These are phyloP conservation scores for Alligator sinensis DNA, from an alignment of 2,113 vertebrate genomes.

Conservation along the genomic window DNA sequence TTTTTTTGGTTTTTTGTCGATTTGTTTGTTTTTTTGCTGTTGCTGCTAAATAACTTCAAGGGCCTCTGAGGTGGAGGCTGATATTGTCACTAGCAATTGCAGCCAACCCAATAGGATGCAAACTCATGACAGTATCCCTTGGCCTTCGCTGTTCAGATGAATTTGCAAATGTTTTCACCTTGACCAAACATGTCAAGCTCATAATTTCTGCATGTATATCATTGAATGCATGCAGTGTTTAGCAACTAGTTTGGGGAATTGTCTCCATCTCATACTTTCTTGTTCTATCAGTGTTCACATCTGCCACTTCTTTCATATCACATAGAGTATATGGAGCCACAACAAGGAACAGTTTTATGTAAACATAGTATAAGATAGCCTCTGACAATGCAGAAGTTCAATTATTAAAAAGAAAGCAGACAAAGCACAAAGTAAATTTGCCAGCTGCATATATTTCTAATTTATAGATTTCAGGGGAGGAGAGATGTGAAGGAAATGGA, in stretches of 20 bases:
- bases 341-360: background rate
- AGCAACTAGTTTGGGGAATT: slow-evolving; percentile 5
- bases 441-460: background rate
- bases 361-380: background rate
- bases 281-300: slow-evolving; percentile 14
- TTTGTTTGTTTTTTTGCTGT: background rate
- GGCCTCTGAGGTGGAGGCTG: slow-evolving; percentile 11
- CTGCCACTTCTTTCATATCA: background rate
- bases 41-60: slow-evolving; percentile 10
- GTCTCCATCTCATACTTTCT: slow-evolving; percentile 1
- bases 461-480: background rate
- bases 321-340: background rate
- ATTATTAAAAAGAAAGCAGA: background rate
- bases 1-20: too few species aligned
- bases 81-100: slow-evolving; percentile 14
- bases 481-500: background rate
- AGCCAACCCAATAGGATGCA: background rate
- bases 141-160: background rate
- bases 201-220: slow-evolving; percentile 10
- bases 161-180: slow-evolving; percentile 62
- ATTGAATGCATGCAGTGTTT: background rate
- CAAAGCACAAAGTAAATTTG: background rate
- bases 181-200: slow-evolving; percentile 53
- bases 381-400: background rate
- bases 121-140: background rate